Base-by-base conservation (phyloP, 1,140 invertebrate genomes). In the Caenorhabditis latens region DNA sequence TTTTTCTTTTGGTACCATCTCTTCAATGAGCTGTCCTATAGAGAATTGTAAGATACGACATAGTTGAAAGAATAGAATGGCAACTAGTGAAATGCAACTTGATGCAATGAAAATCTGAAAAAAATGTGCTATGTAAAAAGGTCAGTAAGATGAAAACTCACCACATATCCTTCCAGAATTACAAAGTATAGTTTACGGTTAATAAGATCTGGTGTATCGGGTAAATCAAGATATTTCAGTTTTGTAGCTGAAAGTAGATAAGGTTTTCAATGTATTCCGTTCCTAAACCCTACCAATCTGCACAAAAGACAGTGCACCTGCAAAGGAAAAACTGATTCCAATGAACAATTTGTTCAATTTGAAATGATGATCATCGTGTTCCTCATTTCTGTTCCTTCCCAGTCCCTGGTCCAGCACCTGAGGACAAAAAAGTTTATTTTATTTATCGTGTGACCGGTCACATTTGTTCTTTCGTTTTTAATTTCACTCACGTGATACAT, bases 41-140 rank as follows among this genome's bases (percentile, higher is more conserved):
- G 65, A 79, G 21, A 61, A 46, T 63, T 75, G 67, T 2, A 86
- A 48, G 8, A 86, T 86, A 8, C 57, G 42, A 42, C 86, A 86
- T 40, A 86, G 79, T 86, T 86, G 86, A 19, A 83, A 86, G 48
- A 86, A 86, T 19, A 86, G 42, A 48, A 86, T 86, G 24, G 86
- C 86, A 6, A 86, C 65, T 24, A 86, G 43, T 24, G 86, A 86
- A 32, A 86, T 86, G 46, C 65, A 83, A 42, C 86, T 86, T 6
- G 75, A 71, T 46, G 86, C 71, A 13, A 86, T 83, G 57, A 86
- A 86, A 65, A 86, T 86, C 86, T 86, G 48, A 55, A 85, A 24
- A 48, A 58, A 43, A 84, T 40, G 11, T 58, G 4, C 1, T 19
- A 84, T 11, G 21, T 11, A 58, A 32, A 1, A 63, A 7, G 1